phyloP scores from a whole-genome alignment of 2,113 vertebrate species.

The Grammomys dolichurus region DNA sequence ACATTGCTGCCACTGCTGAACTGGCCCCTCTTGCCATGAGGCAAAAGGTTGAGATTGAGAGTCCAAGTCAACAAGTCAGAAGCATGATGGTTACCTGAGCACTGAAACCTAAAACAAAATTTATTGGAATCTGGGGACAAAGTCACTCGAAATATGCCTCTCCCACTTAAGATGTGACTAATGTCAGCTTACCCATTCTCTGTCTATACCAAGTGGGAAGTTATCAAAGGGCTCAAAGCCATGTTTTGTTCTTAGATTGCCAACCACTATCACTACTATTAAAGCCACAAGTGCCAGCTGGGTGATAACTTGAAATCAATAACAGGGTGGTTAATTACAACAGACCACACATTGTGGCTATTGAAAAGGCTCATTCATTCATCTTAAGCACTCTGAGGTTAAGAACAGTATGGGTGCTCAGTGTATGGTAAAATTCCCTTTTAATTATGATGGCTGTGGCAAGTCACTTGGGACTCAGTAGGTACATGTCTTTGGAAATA shows the following conservation, averaged over 20 bases:
- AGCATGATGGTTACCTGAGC: background rate
- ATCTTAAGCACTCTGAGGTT: conserved; percentile 5
- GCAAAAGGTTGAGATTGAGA: background rate
- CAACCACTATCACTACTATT: background rate
- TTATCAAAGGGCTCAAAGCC: background rate
- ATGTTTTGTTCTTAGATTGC: conserved; percentile 43
- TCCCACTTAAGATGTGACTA: background rate
- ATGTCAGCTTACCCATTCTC: conserved; percentile 31
- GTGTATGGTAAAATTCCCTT: conserved; percentile 3
- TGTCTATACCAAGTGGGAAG: background rate
- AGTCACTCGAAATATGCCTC: conserved; percentile 21
- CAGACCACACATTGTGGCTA: background rate
- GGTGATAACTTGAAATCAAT: conserved; percentile 44
- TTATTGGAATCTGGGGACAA: background rate
- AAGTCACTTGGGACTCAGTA: background rate
- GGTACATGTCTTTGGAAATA: background rate
- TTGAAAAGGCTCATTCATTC: background rate
- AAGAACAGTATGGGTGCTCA: background rate
- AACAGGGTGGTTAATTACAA: background rate
- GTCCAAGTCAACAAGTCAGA: background rate
- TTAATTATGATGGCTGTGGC: background rate
- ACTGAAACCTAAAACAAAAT: background rate
- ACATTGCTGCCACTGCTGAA: background rate
- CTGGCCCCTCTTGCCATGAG: background rate
- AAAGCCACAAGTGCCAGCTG: background rate